Conservation (phyloP, 2,113 vertebrate species). For the Puntigrus tetrazona region DNA sequence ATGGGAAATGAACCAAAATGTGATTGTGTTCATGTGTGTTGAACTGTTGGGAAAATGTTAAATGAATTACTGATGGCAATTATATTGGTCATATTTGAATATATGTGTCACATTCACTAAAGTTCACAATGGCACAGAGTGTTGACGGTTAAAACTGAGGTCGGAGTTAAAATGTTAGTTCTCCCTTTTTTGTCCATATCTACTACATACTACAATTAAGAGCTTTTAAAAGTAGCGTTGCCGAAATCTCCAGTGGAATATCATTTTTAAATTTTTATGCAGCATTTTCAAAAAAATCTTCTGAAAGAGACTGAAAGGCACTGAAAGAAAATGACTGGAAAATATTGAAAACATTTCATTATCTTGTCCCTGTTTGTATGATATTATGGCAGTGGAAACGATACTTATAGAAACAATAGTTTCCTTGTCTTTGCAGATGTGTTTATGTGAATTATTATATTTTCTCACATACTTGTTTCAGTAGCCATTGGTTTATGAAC, state of each 20-base stretch:
- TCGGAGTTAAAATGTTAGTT: no score
- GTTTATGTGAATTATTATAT: not conserved
- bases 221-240: not conserved
- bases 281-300: not conserved
- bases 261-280: not conserved
- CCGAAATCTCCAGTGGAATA: not conserved
- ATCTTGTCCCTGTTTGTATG: not conserved
- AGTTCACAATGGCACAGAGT: not conserved
- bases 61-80: not conserved
- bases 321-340: not conserved
- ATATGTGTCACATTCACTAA: constrained; percentile 1
- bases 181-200: constrained; percentile 1
- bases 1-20: not conserved
- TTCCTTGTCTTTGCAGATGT: constrained; percentile 3
- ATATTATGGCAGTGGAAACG: not conserved
- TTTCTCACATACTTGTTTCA: constrained; percentile 9
- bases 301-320: no score
- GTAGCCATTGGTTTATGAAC: constrained; percentile 18
- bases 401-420: not conserved
- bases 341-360: not conserved
- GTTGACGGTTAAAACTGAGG: no score
- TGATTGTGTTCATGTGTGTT: not conserved
- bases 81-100: constrained; percentile 13
- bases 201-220: not conserved
- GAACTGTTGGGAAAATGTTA: not conserved